Conservation (phyloP, 2,888 invertebrate genomes). For the Philaethria dido region DNA sequence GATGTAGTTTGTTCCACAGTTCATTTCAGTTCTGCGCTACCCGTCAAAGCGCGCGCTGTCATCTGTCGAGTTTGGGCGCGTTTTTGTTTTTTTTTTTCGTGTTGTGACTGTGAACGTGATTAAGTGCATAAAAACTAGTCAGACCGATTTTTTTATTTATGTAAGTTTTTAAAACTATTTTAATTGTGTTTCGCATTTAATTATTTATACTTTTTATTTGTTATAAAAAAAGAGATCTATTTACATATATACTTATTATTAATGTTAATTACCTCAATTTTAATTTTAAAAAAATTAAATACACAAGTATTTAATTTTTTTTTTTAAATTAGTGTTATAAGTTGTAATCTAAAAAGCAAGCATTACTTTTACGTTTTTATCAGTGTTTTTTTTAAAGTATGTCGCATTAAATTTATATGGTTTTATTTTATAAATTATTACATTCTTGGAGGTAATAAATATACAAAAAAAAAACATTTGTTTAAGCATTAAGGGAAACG, state of each 20-base stretch:
- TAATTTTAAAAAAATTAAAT: neutral
- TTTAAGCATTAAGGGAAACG: no score
- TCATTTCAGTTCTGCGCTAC: conserved; percentile 30
- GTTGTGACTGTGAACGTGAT: conserved; percentile 9
- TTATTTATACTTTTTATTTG: no score
- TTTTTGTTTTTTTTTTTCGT: conserved; percentile 9
- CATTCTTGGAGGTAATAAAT: no score
- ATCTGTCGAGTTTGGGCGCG: conserved; percentile 29
- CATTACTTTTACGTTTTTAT: no score
- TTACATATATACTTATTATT: neutral
- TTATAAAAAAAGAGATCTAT: no score
- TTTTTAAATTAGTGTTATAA: no score
- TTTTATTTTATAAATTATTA: no score
- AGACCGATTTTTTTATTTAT: neutral
- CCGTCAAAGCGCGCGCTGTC: conserved; percentile 27
- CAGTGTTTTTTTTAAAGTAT: no score
- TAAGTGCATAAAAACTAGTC: conserved; percentile 10
- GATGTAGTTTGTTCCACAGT: neutral
- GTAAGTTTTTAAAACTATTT: conserved; percentile 1
- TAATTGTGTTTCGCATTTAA: neutral
- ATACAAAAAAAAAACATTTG: no score
- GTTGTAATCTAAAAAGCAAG: no score
- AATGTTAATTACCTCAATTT: neutral
- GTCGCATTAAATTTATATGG: no score
- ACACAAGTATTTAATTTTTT: no score